Evolutionary conservation across 2,888 invertebrate genomes (phyloP).

Genomic region (Euplexia lucipara): DNA sequence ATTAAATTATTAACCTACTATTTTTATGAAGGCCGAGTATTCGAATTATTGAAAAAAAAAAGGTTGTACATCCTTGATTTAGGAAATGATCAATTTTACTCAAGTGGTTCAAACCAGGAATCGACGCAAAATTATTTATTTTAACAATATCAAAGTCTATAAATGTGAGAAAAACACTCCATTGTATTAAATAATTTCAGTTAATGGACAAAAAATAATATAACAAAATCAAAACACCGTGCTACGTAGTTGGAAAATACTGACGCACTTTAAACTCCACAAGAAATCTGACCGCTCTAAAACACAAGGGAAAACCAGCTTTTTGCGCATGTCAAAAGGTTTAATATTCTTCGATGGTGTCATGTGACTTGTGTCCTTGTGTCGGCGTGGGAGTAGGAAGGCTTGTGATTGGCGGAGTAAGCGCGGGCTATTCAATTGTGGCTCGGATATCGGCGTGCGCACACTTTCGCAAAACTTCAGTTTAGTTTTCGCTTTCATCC

Average conservation of each 20-base stretch:
- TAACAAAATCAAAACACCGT: slow-evolving; percentile 16
- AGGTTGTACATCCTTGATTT: no score
- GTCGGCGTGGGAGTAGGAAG: slow-evolving; percentile 74
- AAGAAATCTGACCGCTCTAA: slow-evolving; percentile 57
- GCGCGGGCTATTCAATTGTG: slow-evolving; percentile 87
- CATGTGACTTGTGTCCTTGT: slow-evolving; percentile 81
- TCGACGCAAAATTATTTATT: not conserved
- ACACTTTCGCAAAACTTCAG: slow-evolving; percentile 86
- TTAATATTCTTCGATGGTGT: slow-evolving; percentile 70
- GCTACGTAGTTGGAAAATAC: slow-evolving; percentile 63
- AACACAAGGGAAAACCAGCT: slow-evolving; percentile 44
- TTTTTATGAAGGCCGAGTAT: slow-evolving; percentile 2
- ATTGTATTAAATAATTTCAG: slow-evolving; percentile 9
- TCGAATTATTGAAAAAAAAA: not conserved
- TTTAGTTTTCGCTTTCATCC: slow-evolving; percentile 86
- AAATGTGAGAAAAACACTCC: not conserved
- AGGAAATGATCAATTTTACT: no score
- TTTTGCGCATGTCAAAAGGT: slow-evolving; percentile 56
- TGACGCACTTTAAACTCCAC: slow-evolving; percentile 65
- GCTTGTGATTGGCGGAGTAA: slow-evolving; percentile 77
- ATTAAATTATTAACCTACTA: slow-evolving; percentile 62
- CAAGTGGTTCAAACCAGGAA: no score
- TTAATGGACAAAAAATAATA: slow-evolving; percentile 19
- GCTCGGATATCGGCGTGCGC: slow-evolving; percentile 78
- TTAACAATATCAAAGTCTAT: not conserved